Conservation (phyloP, 2,113 vertebrate genomes). For the Oostethus manadensis region DNA sequence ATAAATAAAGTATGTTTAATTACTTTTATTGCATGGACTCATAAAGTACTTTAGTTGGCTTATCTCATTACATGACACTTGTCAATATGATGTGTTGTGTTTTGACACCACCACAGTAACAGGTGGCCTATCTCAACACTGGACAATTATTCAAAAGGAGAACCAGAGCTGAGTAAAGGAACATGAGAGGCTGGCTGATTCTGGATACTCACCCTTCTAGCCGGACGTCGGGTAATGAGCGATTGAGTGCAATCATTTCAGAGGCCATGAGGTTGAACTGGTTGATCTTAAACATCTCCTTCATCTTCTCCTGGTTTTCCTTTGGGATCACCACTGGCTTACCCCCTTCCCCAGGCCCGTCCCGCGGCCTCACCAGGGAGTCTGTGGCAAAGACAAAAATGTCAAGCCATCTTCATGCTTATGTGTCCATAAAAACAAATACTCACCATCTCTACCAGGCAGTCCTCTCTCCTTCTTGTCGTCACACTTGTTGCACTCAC, state of each 20-base stretch:
- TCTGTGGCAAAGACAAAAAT: conserved; percentile 65
- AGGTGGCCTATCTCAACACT: neutral
- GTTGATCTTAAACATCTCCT: conserved; percentile 99
- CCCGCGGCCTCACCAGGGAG: conserved; percentile 81
- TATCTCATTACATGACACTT: neutral
- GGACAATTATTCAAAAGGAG: conserved; percentile 4
- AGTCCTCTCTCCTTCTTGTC: conserved; percentile 91
- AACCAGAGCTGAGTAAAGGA: neutral
- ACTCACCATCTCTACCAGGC: conserved; percentile 72
- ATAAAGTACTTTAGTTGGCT: neutral
- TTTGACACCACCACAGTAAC: neutral
- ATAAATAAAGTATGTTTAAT: too few species aligned
- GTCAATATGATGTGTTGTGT: neutral
- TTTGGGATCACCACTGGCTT: conserved; percentile 97
- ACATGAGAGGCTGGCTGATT: conserved; percentile 6
- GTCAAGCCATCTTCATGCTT: neutral
- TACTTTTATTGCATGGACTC: neutral
- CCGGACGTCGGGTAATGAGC: conserved; percentile 91
- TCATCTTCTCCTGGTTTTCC: conserved; percentile 98
- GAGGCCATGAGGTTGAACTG: conserved; percentile 99
- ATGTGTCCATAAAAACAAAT: neutral
- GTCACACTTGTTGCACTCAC: conserved; percentile 99
- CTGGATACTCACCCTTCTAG: conserved; percentile 88
- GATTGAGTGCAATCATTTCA: conserved; percentile 97
- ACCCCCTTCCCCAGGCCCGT: conserved; percentile 96